phyloP scores from a whole-genome alignment of 2,888 invertebrate genomes.

The Drosophila birchii region DNA sequence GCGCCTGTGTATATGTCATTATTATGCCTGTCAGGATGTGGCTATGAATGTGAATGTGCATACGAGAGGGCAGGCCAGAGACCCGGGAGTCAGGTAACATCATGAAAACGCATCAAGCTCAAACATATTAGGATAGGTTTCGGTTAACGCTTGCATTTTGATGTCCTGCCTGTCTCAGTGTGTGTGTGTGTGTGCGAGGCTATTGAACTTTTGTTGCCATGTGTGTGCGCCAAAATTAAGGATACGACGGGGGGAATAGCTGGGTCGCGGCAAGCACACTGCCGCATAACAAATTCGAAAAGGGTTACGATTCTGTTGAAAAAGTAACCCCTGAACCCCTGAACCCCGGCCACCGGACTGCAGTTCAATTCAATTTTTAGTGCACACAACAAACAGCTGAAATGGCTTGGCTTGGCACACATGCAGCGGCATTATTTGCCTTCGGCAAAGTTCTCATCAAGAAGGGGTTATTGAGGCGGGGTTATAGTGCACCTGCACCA shows the following conservation, averaged over 20 bases:
- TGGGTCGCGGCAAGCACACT: constrained; percentile 14
- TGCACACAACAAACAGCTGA: constrained; percentile 53
- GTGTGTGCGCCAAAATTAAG: constrained; percentile 31
- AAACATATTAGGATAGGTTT: constrained; percentile 81
- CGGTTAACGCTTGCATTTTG: constrained; percentile 74
- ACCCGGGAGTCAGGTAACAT: constrained; percentile 67
- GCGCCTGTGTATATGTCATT: constrained; percentile 59
- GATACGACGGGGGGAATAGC: not conserved
- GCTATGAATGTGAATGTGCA: constrained; percentile 22
- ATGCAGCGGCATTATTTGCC: constrained; percentile 41
- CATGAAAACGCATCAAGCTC: constrained; percentile 78
- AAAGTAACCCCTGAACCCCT: constrained; percentile 36
- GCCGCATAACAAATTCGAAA: constrained; percentile 33
- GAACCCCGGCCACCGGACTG: constrained; percentile 38
- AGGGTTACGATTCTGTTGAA: constrained; percentile 32
- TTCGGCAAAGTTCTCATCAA: constrained; percentile 36
- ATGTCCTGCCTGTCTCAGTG: constrained; percentile 47
- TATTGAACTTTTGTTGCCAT: constrained; percentile 62
- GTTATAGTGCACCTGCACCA: constrained; percentile 37
- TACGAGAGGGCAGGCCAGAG: constrained; percentile 52
- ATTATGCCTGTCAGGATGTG: constrained; percentile 62
- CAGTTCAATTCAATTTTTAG: constrained; percentile 59
- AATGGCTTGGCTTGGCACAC: constrained; percentile 41
- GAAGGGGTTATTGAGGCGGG: constrained; percentile 35
- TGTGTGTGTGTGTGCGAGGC: constrained; percentile 39